Conservation (phyloP, 2,113 vertebrate genomes). For the Mus spicilegus region DNA sequence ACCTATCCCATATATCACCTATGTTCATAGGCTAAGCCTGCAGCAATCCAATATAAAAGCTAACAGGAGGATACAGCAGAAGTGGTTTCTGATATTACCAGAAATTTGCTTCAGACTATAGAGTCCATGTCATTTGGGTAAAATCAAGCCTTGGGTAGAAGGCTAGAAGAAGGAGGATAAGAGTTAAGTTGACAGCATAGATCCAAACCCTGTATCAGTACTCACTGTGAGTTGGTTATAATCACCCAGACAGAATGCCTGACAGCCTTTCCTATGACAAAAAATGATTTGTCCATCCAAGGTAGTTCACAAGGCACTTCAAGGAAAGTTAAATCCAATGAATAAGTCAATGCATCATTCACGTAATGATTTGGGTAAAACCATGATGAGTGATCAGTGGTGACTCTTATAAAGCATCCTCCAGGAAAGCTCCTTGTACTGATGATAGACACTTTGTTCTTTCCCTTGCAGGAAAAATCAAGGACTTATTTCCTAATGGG, state of each 20-base stretch:
- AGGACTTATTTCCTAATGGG: constrained; percentile 85
- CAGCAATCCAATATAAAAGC: not conserved
- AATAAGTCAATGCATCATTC: not conserved
- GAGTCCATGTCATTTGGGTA: not conserved
- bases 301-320: accelerated
- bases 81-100: not conserved
- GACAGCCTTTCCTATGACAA: not conserved
- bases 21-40: too few species aligned
- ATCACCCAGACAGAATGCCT: not conserved
- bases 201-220: not conserved
- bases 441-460: not conserved
- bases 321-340: accelerated
- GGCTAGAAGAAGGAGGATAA: not conserved
- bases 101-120: accelerated
- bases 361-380: not conserved
- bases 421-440: not conserved
- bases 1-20: accelerated
- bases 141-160: not conserved
- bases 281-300: not conserved
- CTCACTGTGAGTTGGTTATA: not conserved
- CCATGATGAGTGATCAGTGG: not conserved
- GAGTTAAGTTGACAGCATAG: not conserved
- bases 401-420: not conserved
- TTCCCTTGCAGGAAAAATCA: constrained; percentile 88
- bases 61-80: accelerated